Conservation (phyloP, 2,888 invertebrate species). For the Tetanocera ferruginea region DNA sequence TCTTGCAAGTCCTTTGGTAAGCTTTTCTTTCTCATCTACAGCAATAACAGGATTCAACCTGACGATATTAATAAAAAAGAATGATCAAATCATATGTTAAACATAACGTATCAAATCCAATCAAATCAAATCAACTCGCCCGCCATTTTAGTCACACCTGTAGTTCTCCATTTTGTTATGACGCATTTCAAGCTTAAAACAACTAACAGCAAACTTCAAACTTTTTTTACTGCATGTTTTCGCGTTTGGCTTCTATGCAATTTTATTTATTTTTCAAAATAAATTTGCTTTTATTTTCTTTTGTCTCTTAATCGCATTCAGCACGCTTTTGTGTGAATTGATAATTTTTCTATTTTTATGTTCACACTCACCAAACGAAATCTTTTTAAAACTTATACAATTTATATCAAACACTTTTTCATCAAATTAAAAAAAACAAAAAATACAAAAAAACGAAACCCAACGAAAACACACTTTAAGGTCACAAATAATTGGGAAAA, state of each 20-base stretch:
- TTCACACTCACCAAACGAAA: conserved; percentile 8
- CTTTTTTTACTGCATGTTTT: conserved; percentile 17
- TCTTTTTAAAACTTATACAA: conserved; percentile 37
- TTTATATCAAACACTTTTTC: neutral
- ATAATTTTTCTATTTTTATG: conserved; percentile 21
- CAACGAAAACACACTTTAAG: conserved; percentile 68
- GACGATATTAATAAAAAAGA: neutral
- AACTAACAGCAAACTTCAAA: conserved; percentile 15
- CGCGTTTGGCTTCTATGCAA: conserved; percentile 6
- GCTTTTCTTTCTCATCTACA: conserved; percentile 68
- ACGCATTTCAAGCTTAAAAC: neutral
- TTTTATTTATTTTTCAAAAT: conserved; percentile 1
- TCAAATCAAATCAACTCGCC: neutral
- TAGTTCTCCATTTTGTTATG: conserved; percentile 5
- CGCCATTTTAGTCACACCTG: conserved; percentile 14
- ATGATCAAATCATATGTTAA: too few species aligned
- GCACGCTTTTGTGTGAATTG: conserved; percentile 46
- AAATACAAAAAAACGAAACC: conserved; percentile 35
- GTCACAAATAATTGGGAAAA: conserved; percentile 70
- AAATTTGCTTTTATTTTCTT: neutral
- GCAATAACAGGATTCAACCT: conserved; percentile 38
- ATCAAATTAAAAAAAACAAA: neutral
- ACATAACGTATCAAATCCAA: too few species aligned
- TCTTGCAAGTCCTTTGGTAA: conserved; percentile 96
- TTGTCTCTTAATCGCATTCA: neutral